These are phyloP conservation scores for Eupithecia abbreviata DNA, from an alignment of 2,888 invertebrate genomes.

Conservation along the genomic window DNA sequence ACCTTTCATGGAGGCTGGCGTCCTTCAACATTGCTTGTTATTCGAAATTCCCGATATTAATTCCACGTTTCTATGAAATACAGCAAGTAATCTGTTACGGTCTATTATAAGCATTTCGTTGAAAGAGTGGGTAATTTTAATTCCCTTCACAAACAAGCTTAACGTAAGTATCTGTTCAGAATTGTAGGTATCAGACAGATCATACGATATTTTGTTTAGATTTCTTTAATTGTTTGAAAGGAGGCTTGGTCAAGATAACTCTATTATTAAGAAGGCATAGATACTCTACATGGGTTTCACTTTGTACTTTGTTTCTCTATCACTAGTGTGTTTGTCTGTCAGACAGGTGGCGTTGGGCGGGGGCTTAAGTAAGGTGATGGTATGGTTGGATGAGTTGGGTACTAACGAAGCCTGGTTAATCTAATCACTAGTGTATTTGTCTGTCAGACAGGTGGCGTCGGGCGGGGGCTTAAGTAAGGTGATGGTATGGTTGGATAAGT, in stretches of 20 bases:
- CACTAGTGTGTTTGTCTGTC: no score
- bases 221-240: background rate
- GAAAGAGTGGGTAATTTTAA: background rate
- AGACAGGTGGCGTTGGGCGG: no score
- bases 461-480: no score
- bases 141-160: background rate
- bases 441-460: no score
- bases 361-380: no score
- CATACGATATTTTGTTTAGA: background rate
- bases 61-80: background rate
- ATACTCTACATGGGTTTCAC: background rate
- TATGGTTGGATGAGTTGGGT: no score
- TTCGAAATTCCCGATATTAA: background rate
- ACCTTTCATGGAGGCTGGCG: background rate
- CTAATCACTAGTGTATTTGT: no score
- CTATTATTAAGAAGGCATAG: background rate
- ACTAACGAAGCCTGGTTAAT: no score
- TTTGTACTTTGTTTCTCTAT: background rate
- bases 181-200: background rate
- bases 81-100: background rate
- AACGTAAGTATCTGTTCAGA: background rate
- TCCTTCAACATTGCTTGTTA: background rate
- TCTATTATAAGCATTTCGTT: background rate
- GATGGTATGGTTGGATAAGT: no score
- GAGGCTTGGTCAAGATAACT: background rate